Evolutionary conservation across 2,888 invertebrate genomes (phyloP).

Genomic region (Drosophila anomalata): DNA sequence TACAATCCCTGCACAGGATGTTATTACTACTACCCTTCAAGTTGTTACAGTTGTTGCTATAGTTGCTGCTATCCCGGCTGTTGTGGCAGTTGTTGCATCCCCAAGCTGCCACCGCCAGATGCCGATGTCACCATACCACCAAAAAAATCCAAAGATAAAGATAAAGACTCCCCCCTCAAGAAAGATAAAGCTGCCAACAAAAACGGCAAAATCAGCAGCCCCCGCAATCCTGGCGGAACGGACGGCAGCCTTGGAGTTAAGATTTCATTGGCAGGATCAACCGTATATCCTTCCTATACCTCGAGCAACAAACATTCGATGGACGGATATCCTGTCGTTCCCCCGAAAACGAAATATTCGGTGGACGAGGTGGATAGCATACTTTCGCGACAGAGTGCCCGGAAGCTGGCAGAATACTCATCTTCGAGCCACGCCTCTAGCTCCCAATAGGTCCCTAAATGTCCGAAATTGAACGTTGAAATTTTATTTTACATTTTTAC

Average conservation of each 20-base stretch:
- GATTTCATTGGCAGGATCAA: too few species aligned
- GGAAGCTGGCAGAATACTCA: background rate
- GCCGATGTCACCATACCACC: background rate
- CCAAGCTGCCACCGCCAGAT: background rate
- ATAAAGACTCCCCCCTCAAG: background rate
- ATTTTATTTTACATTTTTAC: constrained; percentile 12
- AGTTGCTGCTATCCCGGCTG: background rate
- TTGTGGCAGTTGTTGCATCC: constrained; percentile 2
- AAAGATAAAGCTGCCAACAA: background rate
- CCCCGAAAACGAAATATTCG: too few species aligned
- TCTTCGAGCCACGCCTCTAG: background rate
- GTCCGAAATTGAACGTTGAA: constrained; percentile 38
- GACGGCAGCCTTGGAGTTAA: background rate
- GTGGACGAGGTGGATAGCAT: background rate
- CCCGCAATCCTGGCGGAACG: constrained; percentile 1
- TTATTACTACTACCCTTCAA: constrained; percentile 42
- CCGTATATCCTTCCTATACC: too few species aligned
- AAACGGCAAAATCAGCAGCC: background rate
- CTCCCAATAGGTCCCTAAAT: constrained; percentile 1
- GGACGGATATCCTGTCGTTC: too few species aligned
- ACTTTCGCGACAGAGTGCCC: background rate
- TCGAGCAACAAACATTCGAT: too few species aligned
- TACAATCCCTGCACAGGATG: constrained; percentile 57
- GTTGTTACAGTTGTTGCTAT: background rate
- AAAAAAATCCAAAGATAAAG: background rate